Base-by-base conservation (phyloP, 1,140 invertebrate genomes). In the Drosophila insularis region DNA sequence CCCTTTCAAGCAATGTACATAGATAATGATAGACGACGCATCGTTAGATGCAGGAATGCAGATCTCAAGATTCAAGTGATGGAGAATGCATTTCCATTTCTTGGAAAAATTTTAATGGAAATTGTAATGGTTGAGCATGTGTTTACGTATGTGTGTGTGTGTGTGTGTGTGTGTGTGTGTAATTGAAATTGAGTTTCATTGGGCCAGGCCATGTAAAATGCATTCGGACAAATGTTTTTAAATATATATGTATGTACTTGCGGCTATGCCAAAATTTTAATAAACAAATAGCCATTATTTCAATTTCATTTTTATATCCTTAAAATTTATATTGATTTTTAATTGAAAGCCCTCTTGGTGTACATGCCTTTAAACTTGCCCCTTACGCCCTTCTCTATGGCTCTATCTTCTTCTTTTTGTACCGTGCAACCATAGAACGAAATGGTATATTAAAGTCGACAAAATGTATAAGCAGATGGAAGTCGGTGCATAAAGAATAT, bases 321-420 rank as follows among this genome's bases (percentile, higher is more conserved):
- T 80, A 40, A 64, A 68, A 63, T 77, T 77, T 80, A 66, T 68
- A 84, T 85, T 68, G 77, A 23, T 77, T 86, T 84, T 85, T 68
- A 81, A 80, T 80, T 68, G 67, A 62, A 74, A 63, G 31, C 14
- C 17, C 43, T 50, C 8, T 11, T 19, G 6, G 17, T 50, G 17
- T 21, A 14, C 3, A 14, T 6, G 14, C 14, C 5, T 43, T 14
- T 17, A 10, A 27, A 27, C 4, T 27, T 6, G 27, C 27, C 27
- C 27, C 27, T 27, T 27, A 5, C 5, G 6, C 6, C 5, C 27
- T 1, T 27, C 27, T 27, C 27, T 27, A 27, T 27, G 27, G 27
- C 27, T 27, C 27, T 27, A 27, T 27, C 27, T 27, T 27, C 27
- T 27, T 27, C 27, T 6, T 27, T 27, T 27, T 27, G 6, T 27